Evolutionary conservation across 1,140 invertebrate species (phyloP).

Genomic region (Leptoteleia sp.): DNA sequence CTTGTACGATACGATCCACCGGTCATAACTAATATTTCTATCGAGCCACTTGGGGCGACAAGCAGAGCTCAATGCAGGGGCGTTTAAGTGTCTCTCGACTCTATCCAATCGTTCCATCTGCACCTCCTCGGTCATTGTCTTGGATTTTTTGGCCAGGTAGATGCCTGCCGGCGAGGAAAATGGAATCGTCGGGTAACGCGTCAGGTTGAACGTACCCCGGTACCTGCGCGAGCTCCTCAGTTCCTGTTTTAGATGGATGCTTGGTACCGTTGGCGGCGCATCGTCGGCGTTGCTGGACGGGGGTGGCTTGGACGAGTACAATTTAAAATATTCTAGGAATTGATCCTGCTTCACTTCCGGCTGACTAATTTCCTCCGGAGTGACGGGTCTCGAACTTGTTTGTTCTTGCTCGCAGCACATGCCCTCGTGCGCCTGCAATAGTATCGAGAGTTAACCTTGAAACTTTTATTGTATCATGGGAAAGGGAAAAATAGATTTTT

Average conservation of each 20-base stretch:
- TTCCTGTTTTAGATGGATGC: constrained; percentile 46
- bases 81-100: constrained; percentile 81
- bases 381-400: constrained; percentile 70
- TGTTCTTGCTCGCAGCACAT: constrained; percentile 75
- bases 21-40: constrained; percentile 71
- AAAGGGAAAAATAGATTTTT: no score
- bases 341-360: constrained; percentile 75
- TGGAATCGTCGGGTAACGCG: constrained; percentile 81
- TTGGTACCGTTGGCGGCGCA: neutral
- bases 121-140: constrained; percentile 80
- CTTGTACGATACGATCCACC: constrained; percentile 76
- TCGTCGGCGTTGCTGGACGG: constrained; percentile 24
- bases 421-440: constrained; percentile 81
- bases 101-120: constrained; percentile 82
- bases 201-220: constrained; percentile 78
- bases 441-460: no score
- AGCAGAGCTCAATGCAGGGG: constrained; percentile 76
- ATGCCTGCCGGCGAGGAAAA: constrained; percentile 83
- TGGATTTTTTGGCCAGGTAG: constrained; percentile 80
- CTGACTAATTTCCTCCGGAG: constrained; percentile 68
- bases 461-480: neutral
- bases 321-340: constrained; percentile 77
- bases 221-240: constrained; percentile 78
- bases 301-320: constrained; percentile 65
- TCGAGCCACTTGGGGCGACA: constrained; percentile 80